Evolutionary conservation across 1,140 invertebrate species (phyloP), one percentile per base, ranked within the genome.

Genomic region (Drosophila watanabei): DNA sequence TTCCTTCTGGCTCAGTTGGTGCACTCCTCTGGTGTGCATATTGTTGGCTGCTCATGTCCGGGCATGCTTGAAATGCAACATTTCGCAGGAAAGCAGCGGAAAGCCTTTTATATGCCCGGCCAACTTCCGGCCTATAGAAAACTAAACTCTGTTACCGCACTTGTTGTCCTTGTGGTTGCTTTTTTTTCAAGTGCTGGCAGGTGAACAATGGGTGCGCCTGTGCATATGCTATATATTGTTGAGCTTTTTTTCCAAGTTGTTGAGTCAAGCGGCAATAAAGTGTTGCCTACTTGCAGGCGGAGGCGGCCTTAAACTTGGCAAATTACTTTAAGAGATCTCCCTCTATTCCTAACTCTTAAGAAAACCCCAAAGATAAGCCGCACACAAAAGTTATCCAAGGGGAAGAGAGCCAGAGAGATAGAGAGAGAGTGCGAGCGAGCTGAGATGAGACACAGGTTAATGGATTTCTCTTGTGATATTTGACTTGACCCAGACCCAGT

Each of bases 391-490:
- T 73, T 62, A 85, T 46, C 79, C 57, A 71, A 79, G 75, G 71
- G 52, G 37, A 89, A 89, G 72, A 45, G 56, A 63, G 11, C 43
- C 43, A 46, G 41, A 9, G n/a, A 9, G n/a, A 43, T n/a, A n/a
- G n/a, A n/a, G n/a, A n/a, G n/a, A n/a, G n/a, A n/a, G n/a, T n/a
- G n/a, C n/a, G 48, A 49, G 24, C 46, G 7, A 51, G 5, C 16
- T 16, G 16, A 32, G 56, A 65, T 46, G 62, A 37, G 63, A 48
- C 82, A 56, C 75, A 90, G 79, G 79, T 90, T 89, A 89, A 89
- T 89, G 86, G 86, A 90, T 85, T 89, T 89, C 59, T 85, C 86
- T 89, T 89, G 86, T 90, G 86, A 73, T 90, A 77, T 90, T 85
- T 73, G 73, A 79, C 80, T 89, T 72, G 66, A 83, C 60, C 58